Conservation (phyloP, 1,140 invertebrate genomes). For the Mercenaria mercenaria region DNA sequence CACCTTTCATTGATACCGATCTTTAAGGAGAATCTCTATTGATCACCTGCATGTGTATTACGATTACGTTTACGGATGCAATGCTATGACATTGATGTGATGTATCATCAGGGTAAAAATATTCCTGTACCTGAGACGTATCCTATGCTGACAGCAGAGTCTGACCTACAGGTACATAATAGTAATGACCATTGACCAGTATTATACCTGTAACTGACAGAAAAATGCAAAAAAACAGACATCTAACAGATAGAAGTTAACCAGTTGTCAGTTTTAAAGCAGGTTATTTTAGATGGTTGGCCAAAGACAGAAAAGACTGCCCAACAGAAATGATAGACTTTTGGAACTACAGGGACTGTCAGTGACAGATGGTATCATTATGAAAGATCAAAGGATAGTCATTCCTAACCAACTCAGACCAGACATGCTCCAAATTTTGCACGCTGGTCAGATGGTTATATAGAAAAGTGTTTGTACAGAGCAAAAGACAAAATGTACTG, state of each 20-base stretch:
- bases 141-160: neutral
- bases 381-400: neutral
- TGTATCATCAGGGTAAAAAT: neutral
- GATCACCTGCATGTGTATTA: neutral
- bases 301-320: neutral
- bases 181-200: neutral
- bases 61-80: neutral
- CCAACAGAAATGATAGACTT: neutral
- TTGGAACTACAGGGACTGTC: slow-evolving; percentile 18
- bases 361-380: neutral
- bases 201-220: neutral
- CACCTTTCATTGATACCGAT: neutral
- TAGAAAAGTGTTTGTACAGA: slow-evolving; percentile 19
- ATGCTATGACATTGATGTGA: neutral
- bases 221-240: neutral
- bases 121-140: neutral
- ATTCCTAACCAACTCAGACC: neutral
- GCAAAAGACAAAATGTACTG: slow-evolving; percentile 43
- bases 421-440: slow-evolving; percentile 33
- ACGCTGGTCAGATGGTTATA: slow-evolving; percentile 34
- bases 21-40: neutral
- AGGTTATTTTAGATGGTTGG: slow-evolving; percentile 1
- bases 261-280: neutral
- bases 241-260: neutral
- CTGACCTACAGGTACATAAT: neutral